A percentile compares a stretch with the other conserved stretches of the same genome.
phyloP scores from a whole-genome alignment of 2,113 vertebrate genomes.

The Aleadryas rufinucha region DNA sequence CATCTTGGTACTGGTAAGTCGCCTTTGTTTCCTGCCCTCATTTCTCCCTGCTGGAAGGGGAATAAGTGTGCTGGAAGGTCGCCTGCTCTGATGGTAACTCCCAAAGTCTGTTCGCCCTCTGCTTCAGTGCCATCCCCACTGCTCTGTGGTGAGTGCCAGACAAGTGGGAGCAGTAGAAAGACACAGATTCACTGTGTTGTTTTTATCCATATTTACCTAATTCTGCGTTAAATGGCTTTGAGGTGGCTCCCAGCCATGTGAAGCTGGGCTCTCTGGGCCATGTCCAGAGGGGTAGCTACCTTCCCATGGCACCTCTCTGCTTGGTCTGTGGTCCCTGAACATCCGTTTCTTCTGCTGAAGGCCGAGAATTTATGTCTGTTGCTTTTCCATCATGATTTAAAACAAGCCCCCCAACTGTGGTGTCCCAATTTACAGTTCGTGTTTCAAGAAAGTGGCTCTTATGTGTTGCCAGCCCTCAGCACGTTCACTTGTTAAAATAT shows the following conservation, averaged over 20 bases:
- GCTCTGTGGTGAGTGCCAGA: not conserved
- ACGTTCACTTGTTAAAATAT: slow-evolving; percentile 79
- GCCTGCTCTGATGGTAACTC: not conserved
- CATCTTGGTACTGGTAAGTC: not conserved
- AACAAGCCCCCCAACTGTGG: not conserved
- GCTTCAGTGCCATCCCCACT: not conserved
- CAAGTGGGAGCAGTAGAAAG: not conserved
- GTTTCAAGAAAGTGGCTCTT: slow-evolving; percentile 63
- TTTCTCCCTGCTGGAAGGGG: not conserved
- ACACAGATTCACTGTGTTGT: not conserved
- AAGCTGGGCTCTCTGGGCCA: not conserved
- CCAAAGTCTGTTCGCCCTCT: not conserved
- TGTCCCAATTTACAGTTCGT: slow-evolving; percentile 64
- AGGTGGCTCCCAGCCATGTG: not conserved
- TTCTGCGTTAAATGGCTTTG: not conserved
- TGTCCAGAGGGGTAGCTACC: not conserved
- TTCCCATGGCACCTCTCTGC: not conserved
- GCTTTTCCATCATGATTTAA: slow-evolving; percentile 35
- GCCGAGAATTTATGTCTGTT: not conserved
- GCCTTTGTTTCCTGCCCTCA: not conserved
- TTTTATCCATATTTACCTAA: not conserved
- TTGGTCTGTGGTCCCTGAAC: not conserved
- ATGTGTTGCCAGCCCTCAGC: slow-evolving; percentile 70
- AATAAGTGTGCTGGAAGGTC: not conserved
- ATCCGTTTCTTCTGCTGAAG: not conserved